A percentile compares a stretch with the other conserved stretches of the same genome.
phyloP scores from a whole-genome alignment of 2,888 invertebrate species.

The Odontocolon sp. region DNA sequence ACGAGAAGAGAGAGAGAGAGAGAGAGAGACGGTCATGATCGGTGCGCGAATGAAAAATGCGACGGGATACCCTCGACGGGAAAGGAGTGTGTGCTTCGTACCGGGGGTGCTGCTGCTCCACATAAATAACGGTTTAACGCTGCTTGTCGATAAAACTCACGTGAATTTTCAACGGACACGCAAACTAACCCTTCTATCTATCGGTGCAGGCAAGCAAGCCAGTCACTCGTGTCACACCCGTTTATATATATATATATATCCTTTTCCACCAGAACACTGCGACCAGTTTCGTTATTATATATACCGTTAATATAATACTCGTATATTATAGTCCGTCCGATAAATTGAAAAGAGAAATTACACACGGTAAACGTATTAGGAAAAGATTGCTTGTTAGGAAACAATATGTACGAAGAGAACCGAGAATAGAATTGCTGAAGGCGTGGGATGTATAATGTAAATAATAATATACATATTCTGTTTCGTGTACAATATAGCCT shows the following conservation, averaged over 20 bases:
- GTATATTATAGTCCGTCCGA: neutral
- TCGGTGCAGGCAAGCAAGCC: constrained; percentile 21
- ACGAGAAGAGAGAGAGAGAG: constrained; percentile 22
- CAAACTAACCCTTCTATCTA: constrained; percentile 49
- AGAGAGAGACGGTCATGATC: constrained; percentile 19
- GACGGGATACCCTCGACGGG: constrained; percentile 30
- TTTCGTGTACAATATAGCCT: constrained; percentile 3
- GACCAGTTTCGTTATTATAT: neutral
- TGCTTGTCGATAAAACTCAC: constrained; percentile 62
- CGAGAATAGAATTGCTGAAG: neutral
- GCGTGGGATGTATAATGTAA: constrained; percentile 12
- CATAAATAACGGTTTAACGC: constrained; percentile 62
- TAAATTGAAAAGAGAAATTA: neutral
- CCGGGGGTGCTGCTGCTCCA: constrained; percentile 41
- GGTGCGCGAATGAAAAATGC: constrained; percentile 56
- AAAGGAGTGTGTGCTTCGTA: constrained; percentile 2
- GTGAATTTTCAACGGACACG: constrained; percentile 60
- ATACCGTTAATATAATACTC: constrained; percentile 6
- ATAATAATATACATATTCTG: constrained; percentile 41
- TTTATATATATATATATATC: constrained; percentile 1
- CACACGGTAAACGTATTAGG: neutral
- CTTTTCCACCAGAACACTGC: too few species aligned
- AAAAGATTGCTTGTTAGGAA: neutral
- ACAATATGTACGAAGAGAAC: constrained; percentile 1
- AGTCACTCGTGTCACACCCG: too few species aligned